Evolutionary conservation across 2,797 vertebrate genomes (phyloP).

Genomic region (Trematomus bernacchii): DNA sequence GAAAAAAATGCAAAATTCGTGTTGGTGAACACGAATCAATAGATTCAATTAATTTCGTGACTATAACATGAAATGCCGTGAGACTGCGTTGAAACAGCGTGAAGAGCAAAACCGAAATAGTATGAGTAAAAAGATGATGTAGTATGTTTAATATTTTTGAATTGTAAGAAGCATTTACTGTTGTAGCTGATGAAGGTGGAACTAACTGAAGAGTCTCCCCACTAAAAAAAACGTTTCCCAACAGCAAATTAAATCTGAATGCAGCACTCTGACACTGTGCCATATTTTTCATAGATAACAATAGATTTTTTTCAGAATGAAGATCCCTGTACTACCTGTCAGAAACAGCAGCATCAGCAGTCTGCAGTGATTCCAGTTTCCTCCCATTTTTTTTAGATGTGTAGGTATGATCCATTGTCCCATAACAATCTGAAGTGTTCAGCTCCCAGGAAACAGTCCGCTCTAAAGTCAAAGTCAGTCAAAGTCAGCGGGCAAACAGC

Average conservation of each 20-base stretch:
- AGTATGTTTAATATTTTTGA: background rate
- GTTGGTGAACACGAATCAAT: no score
- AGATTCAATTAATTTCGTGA: no score
- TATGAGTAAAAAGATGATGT: background rate
- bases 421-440: background rate
- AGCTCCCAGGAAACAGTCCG: slow-evolving; percentile 28
- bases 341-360: slow-evolving; percentile 56
- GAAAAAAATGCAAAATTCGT: no score
- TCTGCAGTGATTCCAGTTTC: background rate
- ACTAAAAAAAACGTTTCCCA: background rate
- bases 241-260: background rate
- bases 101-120: background rate
- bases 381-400: slow-evolving; percentile 1
- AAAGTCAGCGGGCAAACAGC: slow-evolving; percentile 22
- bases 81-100: no score
- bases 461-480: slow-evolving; percentile 1
- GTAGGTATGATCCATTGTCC: slow-evolving; percentile 50
- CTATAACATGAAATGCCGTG: no score
- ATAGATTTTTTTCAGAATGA: background rate
- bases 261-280: background rate
- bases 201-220: background rate
- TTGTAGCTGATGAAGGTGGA: background rate
- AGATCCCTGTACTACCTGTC: slow-evolving; percentile 60
- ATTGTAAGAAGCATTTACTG: background rate
- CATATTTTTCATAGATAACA: background rate